Evolutionary conservation across 2,113 vertebrate genomes (phyloP).

Genomic region (Apistogramma diplotaenia): DNA sequence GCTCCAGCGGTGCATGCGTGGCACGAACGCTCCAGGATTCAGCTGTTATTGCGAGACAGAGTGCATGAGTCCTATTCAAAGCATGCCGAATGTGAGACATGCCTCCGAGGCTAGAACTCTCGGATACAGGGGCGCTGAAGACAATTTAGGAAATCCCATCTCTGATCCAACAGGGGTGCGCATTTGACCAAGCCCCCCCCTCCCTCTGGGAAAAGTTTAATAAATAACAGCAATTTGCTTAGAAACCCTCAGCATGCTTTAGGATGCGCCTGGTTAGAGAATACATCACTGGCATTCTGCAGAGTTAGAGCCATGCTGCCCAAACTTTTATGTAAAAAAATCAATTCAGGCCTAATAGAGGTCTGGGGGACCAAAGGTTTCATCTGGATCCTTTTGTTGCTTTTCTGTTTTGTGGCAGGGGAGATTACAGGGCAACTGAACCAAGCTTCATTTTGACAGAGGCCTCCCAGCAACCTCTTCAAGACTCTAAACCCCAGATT

Average conservation of each 20-base stretch:
- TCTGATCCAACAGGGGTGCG: not conserved
- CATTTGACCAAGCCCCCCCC: not conserved
- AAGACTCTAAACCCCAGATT: not conserved
- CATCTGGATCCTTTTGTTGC: constrained; percentile 3
- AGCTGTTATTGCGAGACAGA: constrained; percentile 40
- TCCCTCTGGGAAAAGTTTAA: not conserved
- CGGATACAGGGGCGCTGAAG: not conserved
- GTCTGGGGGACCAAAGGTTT: constrained; percentile 23
- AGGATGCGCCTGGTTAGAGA: not conserved
- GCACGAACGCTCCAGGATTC: constrained; percentile 33
- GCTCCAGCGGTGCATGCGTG: constrained; percentile 63
- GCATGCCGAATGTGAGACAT: not conserved
- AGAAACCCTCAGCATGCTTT: not conserved
- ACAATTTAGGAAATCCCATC: not conserved
- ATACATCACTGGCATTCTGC: not conserved
- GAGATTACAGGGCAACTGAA: constrained; percentile 29
- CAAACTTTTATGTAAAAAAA: constrained; percentile 30
- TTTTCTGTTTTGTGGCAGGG: not conserved
- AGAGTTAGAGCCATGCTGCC: not conserved
- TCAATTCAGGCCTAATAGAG: constrained; percentile 17
- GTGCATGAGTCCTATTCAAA: constrained; percentile 8
- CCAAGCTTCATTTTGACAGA: constrained; percentile 11
- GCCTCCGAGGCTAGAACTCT: not conserved
- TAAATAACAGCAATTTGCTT: not conserved
- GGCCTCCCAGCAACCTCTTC: not conserved